Percentiles rank a stretch among this genome's conserved stretches.
Conservation (phyloP, 2,888 invertebrate species). For the Chloroclystis v-ata region DNA sequence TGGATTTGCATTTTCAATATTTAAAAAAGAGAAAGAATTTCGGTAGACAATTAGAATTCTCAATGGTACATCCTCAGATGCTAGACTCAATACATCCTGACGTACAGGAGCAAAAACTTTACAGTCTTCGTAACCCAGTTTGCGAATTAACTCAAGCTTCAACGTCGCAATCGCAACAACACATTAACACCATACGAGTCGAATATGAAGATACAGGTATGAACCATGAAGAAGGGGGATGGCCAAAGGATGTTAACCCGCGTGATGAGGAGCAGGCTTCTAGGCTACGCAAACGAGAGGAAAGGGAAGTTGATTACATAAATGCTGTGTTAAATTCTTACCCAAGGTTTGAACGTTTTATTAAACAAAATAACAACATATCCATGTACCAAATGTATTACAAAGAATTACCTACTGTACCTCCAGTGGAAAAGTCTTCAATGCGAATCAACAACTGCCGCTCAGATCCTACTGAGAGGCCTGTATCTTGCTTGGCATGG, state of each 20-base stretch:
- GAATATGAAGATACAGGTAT: constrained; percentile 73
- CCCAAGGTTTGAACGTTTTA: constrained; percentile 77
- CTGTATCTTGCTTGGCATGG: constrained; percentile 81
- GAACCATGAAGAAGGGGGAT: constrained; percentile 87
- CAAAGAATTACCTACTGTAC: constrained; percentile 63
- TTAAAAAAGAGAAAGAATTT: constrained; percentile 60
- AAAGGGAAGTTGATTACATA: constrained; percentile 85
- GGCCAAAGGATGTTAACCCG: constrained; percentile 84
- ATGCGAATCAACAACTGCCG: constrained; percentile 80
- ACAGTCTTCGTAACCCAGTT: constrained; percentile 64
- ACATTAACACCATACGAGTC: constrained; percentile 78
- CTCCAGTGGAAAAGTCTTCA: constrained; percentile 67
- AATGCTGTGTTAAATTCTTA: constrained; percentile 76
- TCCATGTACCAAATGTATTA: constrained; percentile 87
- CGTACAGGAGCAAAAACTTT: constrained; percentile 46
- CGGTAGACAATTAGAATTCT: constrained; percentile 66
- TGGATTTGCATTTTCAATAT: too few relatives aligned
- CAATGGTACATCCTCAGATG: constrained; percentile 43
- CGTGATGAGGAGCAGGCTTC: constrained; percentile 82
- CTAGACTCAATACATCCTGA: constrained; percentile 52
- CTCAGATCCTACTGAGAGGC: constrained; percentile 69
- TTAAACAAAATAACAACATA: constrained; percentile 85
- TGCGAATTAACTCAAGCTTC: constrained; percentile 57
- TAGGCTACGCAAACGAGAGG: constrained; percentile 84
- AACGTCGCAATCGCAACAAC: constrained; percentile 46